phyloP scores from a whole-genome alignment of 1,140 invertebrate species.

The Drosophila saltans region DNA sequence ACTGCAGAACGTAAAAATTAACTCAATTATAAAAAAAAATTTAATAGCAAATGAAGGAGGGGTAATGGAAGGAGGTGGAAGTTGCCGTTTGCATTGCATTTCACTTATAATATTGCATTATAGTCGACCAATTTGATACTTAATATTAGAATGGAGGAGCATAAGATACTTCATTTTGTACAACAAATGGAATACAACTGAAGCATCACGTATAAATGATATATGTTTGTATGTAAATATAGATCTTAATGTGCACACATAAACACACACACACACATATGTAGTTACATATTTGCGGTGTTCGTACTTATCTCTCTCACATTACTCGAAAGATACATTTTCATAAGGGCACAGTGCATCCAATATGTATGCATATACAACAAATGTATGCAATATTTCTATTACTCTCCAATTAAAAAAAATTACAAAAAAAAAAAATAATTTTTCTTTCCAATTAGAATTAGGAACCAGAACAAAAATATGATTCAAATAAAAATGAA shows the following conservation, averaged over 20 bases:
- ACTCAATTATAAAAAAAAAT: conserved; percentile 8
- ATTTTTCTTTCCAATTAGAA: no score
- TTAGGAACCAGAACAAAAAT: no score
- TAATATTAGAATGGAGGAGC: neutral
- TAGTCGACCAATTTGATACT: conserved; percentile 48
- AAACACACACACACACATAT: neutral
- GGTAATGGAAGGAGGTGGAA: conserved; percentile 14
- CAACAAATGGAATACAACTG: neutral
- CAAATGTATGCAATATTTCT: no score
- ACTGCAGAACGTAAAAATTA: conserved; percentile 72
- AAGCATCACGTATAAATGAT: conserved; percentile 4
- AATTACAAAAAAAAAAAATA: no score
- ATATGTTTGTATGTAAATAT: conserved; percentile 1
- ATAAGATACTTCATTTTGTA: neutral
- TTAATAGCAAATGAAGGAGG: neutral
- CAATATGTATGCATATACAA: neutral
- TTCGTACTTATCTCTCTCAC: conserved; percentile 15
- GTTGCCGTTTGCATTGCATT: conserved; percentile 25
- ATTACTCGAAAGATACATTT: conserved; percentile 13
- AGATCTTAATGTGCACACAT: neutral
- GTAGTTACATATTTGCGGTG: conserved; percentile 2
- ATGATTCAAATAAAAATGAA: neutral
- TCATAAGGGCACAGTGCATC: conserved; percentile 16
- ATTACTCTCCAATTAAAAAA: no score
- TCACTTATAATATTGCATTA: conserved; percentile 28